A percentile compares a stretch with the other conserved stretches of the same genome.
phyloP scores from a whole-genome alignment of 2,113 vertebrate genomes.

The Herpetotheres cachinnans region DNA sequence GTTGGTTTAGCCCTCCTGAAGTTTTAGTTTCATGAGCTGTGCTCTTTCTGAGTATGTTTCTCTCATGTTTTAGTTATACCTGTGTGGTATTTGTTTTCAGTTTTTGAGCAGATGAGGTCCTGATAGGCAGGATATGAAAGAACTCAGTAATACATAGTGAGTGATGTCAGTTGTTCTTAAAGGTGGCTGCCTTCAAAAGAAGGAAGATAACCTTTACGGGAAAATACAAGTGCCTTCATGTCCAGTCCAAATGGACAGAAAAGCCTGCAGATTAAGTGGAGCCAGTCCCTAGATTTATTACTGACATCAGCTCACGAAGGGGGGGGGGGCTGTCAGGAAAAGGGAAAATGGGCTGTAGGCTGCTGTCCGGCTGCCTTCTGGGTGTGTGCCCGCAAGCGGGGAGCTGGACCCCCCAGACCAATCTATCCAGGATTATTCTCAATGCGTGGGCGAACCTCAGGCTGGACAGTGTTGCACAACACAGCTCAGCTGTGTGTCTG shows the following conservation, averaged over 20 bases:
- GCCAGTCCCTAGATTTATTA: background rate
- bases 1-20: background rate
- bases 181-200: background rate
- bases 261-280: background rate
- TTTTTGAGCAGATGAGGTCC: background rate
- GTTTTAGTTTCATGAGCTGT: background rate
- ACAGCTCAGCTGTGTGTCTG: background rate
- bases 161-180: background rate
- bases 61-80: background rate
- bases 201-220: background rate
- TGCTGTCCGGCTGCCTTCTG: background rate
- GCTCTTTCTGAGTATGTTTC: background rate
- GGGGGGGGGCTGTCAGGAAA: no score
- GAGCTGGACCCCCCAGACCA: background rate
- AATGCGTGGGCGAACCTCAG: background rate
- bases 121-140: background rate
- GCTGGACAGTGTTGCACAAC: background rate
- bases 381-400: fast-evolving
- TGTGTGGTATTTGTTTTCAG: background rate
- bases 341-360: background rate
- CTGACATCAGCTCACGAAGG: background rate
- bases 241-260: background rate
- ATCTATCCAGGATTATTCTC: background rate
- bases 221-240: background rate
- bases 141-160: background rate